Evolutionary conservation across 2,797 vertebrate species (phyloP).

Genomic region (Loris lydekkerianus): DNA sequence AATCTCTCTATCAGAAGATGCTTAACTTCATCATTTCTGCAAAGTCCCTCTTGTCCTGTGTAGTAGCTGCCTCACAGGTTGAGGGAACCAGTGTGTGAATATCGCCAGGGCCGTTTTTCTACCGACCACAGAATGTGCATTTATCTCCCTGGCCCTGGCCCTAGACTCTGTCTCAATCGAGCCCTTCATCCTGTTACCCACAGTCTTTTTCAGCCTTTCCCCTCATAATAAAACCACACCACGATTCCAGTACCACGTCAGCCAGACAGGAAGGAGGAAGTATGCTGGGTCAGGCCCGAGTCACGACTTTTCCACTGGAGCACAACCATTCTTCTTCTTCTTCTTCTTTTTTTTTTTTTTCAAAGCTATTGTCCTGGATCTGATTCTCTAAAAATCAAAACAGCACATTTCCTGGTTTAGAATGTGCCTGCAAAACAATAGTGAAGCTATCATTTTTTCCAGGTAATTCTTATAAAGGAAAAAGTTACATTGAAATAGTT

Average conservation of each 20-base stretch:
- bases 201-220: slow-evolving; percentile 55
- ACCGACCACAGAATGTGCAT: background rate
- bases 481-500: slow-evolving; percentile 36
- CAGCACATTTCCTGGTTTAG: slow-evolving; percentile 76
- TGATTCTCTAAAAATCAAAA: slow-evolving; percentile 70
- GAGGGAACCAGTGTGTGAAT: background rate
- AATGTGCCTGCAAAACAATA: slow-evolving; percentile 70
- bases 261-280: slow-evolving; percentile 79
- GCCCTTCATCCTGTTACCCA: background rate
- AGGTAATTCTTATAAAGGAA: slow-evolving; percentile 69
- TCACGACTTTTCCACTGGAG: slow-evolving; percentile 63
- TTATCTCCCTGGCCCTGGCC: background rate
- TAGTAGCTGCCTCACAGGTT: background rate
- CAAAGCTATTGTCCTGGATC: slow-evolving; percentile 73
- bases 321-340: slow-evolving; percentile 10
- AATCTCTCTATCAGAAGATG: background rate
- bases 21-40: background rate
- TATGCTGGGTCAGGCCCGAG: background rate
- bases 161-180: background rate
- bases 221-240: background rate
- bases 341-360: background rate
- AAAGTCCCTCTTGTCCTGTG: background rate
- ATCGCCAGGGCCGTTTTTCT: background rate
- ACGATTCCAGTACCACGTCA: slow-evolving; percentile 63
- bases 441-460: slow-evolving; percentile 75